Conservation (phyloP, 2,113 vertebrate genomes). For the Bagarius yarrelli region DNA sequence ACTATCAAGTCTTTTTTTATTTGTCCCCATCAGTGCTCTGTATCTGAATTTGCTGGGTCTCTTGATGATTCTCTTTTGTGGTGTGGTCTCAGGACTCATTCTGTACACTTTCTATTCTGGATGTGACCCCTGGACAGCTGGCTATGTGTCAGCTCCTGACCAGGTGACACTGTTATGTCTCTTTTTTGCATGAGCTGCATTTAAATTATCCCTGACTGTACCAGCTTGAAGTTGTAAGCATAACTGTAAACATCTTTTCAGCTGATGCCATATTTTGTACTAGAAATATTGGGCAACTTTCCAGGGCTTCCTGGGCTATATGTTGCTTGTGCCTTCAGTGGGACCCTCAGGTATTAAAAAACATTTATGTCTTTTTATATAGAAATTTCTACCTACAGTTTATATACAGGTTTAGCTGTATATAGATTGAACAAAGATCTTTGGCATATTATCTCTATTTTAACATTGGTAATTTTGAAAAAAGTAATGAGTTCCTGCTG, state of each 20-base stretch:
- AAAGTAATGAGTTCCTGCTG: slow-evolving; percentile 8
- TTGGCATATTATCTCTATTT: background rate
- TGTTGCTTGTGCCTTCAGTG: slow-evolving; percentile 85
- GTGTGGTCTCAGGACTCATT: slow-evolving; percentile 79
- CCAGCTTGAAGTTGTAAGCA: background rate
- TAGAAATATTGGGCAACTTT: slow-evolving; percentile 76
- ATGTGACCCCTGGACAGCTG: slow-evolving; percentile 83
- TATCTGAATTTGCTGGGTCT: slow-evolving; percentile 84
- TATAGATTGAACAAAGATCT: background rate
- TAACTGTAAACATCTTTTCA: slow-evolving; percentile 49
- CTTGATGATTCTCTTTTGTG: slow-evolving; percentile 74
- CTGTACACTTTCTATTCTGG: slow-evolving; percentile 76
- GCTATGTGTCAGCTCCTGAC: slow-evolving; percentile 77
- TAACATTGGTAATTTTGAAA: slow-evolving; percentile 4
- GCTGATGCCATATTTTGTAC: slow-evolving; percentile 86
- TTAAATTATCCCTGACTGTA: background rate
- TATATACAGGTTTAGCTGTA: background rate
- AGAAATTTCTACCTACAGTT: no score
- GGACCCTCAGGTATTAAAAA: slow-evolving; percentile 76
- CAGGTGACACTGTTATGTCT: slow-evolving; percentile 68
- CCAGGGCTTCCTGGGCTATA: slow-evolving; percentile 85
- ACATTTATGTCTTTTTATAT: no score
- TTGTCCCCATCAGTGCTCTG: slow-evolving; percentile 70
- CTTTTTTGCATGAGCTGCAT: background rate
- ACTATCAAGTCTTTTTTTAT: background rate